phyloP scores from a whole-genome alignment of 35 echinoderm and acorn worm species.

The Diadema setosum region DNA sequence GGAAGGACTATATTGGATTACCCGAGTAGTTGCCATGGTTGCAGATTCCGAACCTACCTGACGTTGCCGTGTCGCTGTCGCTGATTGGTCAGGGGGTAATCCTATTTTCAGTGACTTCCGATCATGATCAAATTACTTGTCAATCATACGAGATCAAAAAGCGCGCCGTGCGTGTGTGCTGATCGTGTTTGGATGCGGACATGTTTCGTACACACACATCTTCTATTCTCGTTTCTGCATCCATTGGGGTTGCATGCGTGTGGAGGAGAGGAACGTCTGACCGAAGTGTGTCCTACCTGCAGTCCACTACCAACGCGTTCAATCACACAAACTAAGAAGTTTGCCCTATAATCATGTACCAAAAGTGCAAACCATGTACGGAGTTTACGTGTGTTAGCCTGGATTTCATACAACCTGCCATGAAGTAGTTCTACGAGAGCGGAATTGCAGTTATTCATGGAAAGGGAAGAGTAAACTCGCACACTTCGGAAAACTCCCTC shows the following conservation, averaged over 20 bases:
- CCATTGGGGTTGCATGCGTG: not conserved
- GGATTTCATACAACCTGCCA: no score
- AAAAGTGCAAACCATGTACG: no score
- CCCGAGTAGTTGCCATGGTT: slow-evolving; percentile 19
- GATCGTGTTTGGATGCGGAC: slow-evolving; percentile 9
- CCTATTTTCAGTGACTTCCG: slow-evolving; percentile 56
- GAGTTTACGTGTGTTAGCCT: no score
- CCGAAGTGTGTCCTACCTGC: not conserved
- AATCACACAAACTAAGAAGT: no score
- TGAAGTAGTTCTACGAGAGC: no score
- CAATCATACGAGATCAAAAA: slow-evolving; percentile 63
- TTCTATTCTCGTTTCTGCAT: no score
- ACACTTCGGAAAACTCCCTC: no score
- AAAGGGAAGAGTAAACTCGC: no score
- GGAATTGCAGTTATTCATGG: no score
- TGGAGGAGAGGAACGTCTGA: not conserved
- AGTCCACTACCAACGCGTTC: no score
- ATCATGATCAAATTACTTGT: slow-evolving; percentile 75
- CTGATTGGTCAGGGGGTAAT: slow-evolving; percentile 45
- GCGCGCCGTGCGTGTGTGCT: slow-evolving; percentile 29
- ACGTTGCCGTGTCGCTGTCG: not conserved
- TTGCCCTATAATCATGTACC: no score
- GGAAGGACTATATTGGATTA: slow-evolving; percentile 25
- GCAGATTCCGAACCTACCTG: slow-evolving; percentile 23
- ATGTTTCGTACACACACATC: no score